Base-by-base conservation (phyloP, 1,140 invertebrate species). In the Aplysia californica region DNA sequence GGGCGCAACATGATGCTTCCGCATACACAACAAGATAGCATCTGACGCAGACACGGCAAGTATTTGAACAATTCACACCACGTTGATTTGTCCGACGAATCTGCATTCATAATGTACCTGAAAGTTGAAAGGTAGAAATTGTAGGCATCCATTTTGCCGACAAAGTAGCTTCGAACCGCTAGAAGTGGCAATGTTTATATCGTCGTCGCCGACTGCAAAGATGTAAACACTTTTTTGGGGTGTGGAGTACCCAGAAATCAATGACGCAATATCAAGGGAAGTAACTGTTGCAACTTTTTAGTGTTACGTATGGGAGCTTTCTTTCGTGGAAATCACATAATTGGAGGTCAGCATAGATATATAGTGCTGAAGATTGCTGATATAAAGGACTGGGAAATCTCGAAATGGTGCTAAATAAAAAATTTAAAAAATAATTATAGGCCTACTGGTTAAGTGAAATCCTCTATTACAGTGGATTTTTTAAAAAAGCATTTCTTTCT, bases 11-110 rank as follows among this genome's bases (percentile, higher is more conserved):
- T 89, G 73, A 97, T 91, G 85, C 95, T 94, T 70, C 94, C 93
- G 89, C 96, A 97, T 44, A 97, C 96, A 72, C 94, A 95, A 89
- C 96, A 97, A 76, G 94, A 95, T 75, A 98, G 91, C 80, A 95
- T 94, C 89, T 96, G 95, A 55, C 95, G 92, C 83, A 97, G 91
- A 89, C 95, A 95, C 0, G 94, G 95, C 76, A 97, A 91, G 79
- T 95, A 92, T 77, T 94, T 91, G 89, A 94, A 95, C 67, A 97
- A 90, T 90, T 97, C 95, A 61, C 92, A 92, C 93, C 94, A 95
- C 36, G 93, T 93, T 75, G 91, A 91, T 55, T 92, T 92, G 88
- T 95, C 93, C 75, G 94, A 92, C 6, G 91, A 87, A 77, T 93
- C 91, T 50, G 93, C 93, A 88, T 94, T 92, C 81, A 96, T 91